Base-by-base conservation (phyloP, 2,888 invertebrate genomes). In the Adelognathus sp. region DNA sequence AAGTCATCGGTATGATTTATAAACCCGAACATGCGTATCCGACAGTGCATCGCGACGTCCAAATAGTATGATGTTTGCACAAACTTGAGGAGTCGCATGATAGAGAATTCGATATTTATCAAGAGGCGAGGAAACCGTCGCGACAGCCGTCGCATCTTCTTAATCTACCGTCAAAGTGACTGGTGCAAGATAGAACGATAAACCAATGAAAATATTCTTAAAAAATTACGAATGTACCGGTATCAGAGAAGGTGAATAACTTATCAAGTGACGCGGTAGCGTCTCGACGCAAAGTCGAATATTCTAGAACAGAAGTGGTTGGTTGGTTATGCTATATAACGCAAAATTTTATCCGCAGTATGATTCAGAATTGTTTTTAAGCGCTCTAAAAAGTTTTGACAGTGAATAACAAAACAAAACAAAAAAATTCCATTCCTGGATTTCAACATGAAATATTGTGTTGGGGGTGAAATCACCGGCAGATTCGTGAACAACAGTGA, bases 1-100 rank as follows among this genome's bases (percentile, higher is more conserved):
- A 73, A n/a, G 0, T 56, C 41, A 52, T 39, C 18, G n/a, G 11
- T 27, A 69, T 78, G 63, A 74, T 74, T 78, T 74, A 74, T 78
- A 58, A 63, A 9, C 24, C 11, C 18, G 24, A n/a, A n/a, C n/a
- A n/a, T n/a, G 58, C 18, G 7, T 64, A 21, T 18, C 39, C 14
- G 56, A 46, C 9, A 3, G 21, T 61, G 21, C 39, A 27, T 14
- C 33, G 29, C 29, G 33, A 18, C 27, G 64, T 29, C 63, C 63
- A n/a, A 58, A 39, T 9, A 41, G 56, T 61, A 21, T 18, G 29
- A 46, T 60, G 29, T 72, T 66, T 54, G 54, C 66, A 44, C 46
- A 31, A 50, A 50, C 31, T 72, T 14, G 14, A 24, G n/a, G n/a
- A 56, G 39, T 27, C 33, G 39, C 14, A 9, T 7, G 54, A 29